A percentile compares a stretch with the other conserved stretches of the same genome.
These are phyloP conservation scores for Trachymyrmex septentrionalis DNA, from an alignment of 1,140 invertebrate genomes.

Conservation along the genomic window DNA sequence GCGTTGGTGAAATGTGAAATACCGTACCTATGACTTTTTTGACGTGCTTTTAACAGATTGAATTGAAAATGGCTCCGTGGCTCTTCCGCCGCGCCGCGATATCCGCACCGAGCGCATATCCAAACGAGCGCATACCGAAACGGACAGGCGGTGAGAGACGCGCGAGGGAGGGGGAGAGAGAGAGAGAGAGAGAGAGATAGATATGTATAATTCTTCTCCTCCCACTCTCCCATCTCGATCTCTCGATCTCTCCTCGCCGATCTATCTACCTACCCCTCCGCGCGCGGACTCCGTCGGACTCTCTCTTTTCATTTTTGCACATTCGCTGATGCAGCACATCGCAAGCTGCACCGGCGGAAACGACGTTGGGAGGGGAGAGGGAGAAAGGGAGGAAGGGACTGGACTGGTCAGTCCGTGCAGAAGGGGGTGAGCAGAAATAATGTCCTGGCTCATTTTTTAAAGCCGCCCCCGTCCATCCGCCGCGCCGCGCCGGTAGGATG, in stretches of 20 bases:
- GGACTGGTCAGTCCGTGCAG: constrained; percentile 27
- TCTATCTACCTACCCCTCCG: not conserved
- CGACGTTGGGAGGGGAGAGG: constrained; percentile 60
- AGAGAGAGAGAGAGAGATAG: constrained; percentile 17
- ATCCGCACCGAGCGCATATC: constrained; percentile 79
- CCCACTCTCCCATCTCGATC: constrained; percentile 43
- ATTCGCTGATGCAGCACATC: constrained; percentile 82
- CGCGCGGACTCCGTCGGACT: not conserved
- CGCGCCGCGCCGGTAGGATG: constrained; percentile 46
- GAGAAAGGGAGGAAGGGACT: constrained; percentile 12
- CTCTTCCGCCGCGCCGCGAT: constrained; percentile 77
- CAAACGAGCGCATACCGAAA: constrained; percentile 68
- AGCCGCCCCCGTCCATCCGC: constrained; percentile 61
- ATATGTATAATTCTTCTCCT: constrained; percentile 27
- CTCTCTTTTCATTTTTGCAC: constrained; percentile 77
- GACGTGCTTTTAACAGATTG: constrained; percentile 85
- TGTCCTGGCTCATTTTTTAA: constrained; percentile 84
- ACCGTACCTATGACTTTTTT: constrained; percentile 83
- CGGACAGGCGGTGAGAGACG: constrained; percentile 75
- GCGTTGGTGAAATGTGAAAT: constrained; percentile 75
- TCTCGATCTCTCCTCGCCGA: constrained; percentile 6
- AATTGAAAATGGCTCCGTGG: constrained; percentile 84
- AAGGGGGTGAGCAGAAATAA: constrained; percentile 80
- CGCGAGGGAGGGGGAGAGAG: constrained; percentile 51
- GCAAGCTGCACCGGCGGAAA: constrained; percentile 77